Percentiles rank a stretch among this genome's conserved stretches.
Evolutionary conservation across 2,888 invertebrate genomes (phyloP).

Genomic region (Diabrotica balteata): DNA sequence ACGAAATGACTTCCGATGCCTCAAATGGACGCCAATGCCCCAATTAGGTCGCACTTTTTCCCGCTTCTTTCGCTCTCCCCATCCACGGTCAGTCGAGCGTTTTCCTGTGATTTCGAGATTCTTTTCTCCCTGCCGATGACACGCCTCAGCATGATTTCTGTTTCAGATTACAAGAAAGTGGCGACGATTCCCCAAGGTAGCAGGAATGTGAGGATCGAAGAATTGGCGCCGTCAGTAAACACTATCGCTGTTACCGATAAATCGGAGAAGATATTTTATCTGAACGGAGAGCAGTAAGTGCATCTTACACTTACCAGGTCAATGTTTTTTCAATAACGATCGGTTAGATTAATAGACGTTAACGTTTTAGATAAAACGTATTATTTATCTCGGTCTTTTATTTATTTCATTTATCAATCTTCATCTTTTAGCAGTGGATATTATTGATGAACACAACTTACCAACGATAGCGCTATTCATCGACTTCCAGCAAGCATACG

Average conservation of each 20-base stretch:
- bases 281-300: conserved; percentile 70
- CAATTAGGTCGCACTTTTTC: conserved; percentile 4
- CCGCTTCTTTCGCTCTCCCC: conserved; percentile 3
- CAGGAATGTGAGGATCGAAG: conserved; percentile 68
- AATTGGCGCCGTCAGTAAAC: conserved; percentile 64
- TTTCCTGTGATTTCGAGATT: conserved; percentile 8
- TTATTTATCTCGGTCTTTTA: not conserved
- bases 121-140: conserved; percentile 5
- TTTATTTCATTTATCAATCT: no score
- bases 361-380: no score
- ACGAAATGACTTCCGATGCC: conserved; percentile 7
- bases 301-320: no score
- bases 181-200: conserved; percentile 67
- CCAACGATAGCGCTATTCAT: no score
- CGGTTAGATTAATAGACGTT: no score
- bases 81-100: not conserved
- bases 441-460: no score
- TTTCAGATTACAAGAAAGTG: conserved; percentile 65
- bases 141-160: conserved; percentile 16
- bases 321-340: no score
- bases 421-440: no score
- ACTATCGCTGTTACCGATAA: conserved; percentile 65
- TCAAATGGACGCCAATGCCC: conserved; percentile 7
- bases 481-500: no score
- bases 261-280: conserved; percentile 63